Conservation (phyloP, 2,888 invertebrate genomes). For the Nebria salina region DNA sequence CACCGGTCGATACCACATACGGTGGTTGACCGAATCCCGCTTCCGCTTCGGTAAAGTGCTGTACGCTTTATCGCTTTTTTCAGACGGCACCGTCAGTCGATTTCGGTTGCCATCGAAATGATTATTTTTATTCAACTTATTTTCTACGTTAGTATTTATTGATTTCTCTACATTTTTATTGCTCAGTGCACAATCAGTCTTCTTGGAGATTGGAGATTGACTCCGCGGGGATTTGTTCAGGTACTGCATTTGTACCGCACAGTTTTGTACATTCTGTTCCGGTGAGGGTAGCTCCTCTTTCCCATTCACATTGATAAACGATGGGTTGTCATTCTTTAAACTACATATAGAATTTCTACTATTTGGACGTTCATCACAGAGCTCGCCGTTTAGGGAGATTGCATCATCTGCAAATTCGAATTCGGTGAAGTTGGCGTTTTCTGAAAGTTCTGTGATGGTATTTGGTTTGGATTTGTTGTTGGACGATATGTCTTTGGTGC, state of each 20-base stretch:
- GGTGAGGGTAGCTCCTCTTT: slow-evolving; percentile 69
- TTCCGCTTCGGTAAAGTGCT: slow-evolving; percentile 65
- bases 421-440: slow-evolving; percentile 56
- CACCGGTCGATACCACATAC: slow-evolving; percentile 56
- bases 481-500: slow-evolving; percentile 49
- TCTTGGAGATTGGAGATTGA: slow-evolving; percentile 20
- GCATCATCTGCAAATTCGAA: slow-evolving; percentile 63
- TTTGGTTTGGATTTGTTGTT: slow-evolving; percentile 48
- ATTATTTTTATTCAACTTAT: slow-evolving; percentile 53
- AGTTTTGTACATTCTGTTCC: slow-evolving; percentile 52
- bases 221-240: slow-evolving; percentile 27
- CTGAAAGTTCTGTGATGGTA: slow-evolving; percentile 41
- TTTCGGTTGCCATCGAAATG: slow-evolving; percentile 60
- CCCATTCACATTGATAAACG: slow-evolving; percentile 71
- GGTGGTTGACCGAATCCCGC: slow-evolving; percentile 52
- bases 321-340: slow-evolving; percentile 62
- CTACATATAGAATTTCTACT: slow-evolving; percentile 55
- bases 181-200: slow-evolving; percentile 40
- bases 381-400: slow-evolving; percentile 59
- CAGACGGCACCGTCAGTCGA: slow-evolving; percentile 54
- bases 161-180: slow-evolving; percentile 33
- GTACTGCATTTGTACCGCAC: slow-evolving; percentile 56
- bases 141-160: slow-evolving; percentile 53
- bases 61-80: slow-evolving; percentile 59
- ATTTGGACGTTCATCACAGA: slow-evolving; percentile 55